A percentile compares a stretch with the other conserved stretches of the same genome.
phyloP scores from a whole-genome alignment of 2,797 vertebrate species.

The Hydrolagus colliei region DNA sequence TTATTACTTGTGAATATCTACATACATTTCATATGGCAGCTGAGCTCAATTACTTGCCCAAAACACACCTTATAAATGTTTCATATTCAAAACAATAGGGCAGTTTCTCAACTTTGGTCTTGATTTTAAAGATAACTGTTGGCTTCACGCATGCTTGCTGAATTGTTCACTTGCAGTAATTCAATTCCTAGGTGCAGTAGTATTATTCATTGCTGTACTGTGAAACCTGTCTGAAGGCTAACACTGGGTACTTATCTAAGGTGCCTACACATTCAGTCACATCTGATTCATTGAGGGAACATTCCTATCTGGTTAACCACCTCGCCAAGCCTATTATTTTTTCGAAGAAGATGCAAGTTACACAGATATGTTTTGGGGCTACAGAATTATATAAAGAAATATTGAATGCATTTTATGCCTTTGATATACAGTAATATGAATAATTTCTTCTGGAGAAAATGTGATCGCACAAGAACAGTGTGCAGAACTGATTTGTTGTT shows the following conservation, averaged over 20 bases:
- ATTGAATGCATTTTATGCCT: not conserved
- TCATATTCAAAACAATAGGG: not conserved
- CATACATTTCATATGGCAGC: not conserved
- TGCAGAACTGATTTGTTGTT: not conserved
- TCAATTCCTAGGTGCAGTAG: not conserved
- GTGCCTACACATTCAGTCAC: not conserved
- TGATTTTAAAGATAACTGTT: not conserved
- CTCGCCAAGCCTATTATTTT: not conserved
- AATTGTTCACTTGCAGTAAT: not conserved
- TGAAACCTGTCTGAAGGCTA: not conserved
- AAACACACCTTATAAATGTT: not conserved
- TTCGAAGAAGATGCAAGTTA: not conserved
- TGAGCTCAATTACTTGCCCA: not conserved
- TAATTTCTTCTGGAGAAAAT: not conserved
- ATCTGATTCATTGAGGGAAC: not conserved
- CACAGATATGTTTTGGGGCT: not conserved
- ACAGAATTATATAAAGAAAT: not conserved
- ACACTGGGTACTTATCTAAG: not conserved
- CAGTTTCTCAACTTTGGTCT: not conserved
- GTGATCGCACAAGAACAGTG: not conserved
- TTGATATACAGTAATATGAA: not conserved
- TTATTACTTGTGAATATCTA: not conserved
- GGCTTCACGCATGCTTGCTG: not conserved
- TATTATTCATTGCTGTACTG: not conserved
- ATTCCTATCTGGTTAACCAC: not conserved